Base-by-base conservation (phyloP, 2,797 vertebrate genomes). In the Micrastur ruficollis region DNA sequence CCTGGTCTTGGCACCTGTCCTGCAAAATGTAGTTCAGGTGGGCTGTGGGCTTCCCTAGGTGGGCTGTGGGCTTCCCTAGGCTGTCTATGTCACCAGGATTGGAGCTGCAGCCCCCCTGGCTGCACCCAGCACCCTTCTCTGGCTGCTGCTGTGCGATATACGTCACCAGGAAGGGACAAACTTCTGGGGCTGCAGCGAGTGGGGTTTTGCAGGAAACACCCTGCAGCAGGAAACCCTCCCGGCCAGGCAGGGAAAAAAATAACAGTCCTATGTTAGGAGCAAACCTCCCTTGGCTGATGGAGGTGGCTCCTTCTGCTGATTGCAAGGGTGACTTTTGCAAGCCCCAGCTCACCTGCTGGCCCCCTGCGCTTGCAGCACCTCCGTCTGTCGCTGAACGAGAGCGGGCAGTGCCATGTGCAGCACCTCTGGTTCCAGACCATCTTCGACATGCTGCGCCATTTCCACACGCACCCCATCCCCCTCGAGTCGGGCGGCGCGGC, bases 401-500 rank as follows among this genome's bases (percentile, higher is more conserved):
- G 98, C 1, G 99, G 99, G 21, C 99, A 99, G 96, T 99, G 99
- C 97, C 99, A 99, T 12, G 99, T 99, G 34, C 99, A 99, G 95
- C 99, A 99, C 97, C 98, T 99, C 96, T 99, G 99, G 99, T 99
- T 99, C 97, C 99, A 99, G 98, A 99, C 99, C 4, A 99, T 99
- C 91, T 99, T 99, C 1, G 99, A 99, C 97, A 99, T 99, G 99
- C 96, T 99, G 87, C 98, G 98, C 46, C 99, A 99, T 97, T 99
- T 99, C 98, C 99, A 99, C 91, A 98, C 99, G 1, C 99, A 99
- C 66, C 99, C 99, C 61, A 99, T 99, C 93, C 99, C 99, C 1
- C 98, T 99, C 31, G 99, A 99, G 97, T 99, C 99, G 0, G 99
- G 99, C 2, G 99, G 99, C 21, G 99, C 99, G 0, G 99, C 99